Evolutionary conservation across 1,140 invertebrate species (phyloP).

Genomic region (Brachionus koreanus): DNA sequence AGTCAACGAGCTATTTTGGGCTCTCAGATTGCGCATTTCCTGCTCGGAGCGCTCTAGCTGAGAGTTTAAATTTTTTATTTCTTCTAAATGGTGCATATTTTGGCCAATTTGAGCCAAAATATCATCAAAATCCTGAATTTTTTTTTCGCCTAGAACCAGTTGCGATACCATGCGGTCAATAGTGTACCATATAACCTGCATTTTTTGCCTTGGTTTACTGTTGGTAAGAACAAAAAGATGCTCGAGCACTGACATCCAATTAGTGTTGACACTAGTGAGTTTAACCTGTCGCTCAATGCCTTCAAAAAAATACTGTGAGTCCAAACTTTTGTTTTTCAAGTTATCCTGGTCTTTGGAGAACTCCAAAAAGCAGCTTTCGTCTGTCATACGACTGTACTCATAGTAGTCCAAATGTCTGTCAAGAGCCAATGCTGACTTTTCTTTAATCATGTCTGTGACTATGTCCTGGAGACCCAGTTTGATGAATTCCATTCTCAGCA

Average conservation of each 20-base stretch:
- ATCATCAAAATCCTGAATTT: not conserved
- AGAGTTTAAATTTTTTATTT: not conserved
- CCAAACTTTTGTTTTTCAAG: not conserved
- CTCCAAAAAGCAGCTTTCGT: slow-evolving; percentile 15
- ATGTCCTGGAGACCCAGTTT: slow-evolving; percentile 31
- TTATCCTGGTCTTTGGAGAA: not conserved
- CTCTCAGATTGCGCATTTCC: not conserved
- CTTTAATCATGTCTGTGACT: not conserved
- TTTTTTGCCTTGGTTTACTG: not conserved
- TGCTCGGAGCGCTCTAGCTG: not conserved
- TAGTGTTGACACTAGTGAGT: not conserved
- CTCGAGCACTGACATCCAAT: not conserved
- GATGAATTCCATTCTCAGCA: slow-evolving; percentile 26
- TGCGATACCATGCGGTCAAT: not conserved
- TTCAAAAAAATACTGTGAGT: not conserved
- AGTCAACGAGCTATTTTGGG: not conserved
- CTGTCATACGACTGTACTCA: slow-evolving; percentile 1
- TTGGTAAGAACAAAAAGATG: not conserved
- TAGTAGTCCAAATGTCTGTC: slow-evolving; percentile 16
- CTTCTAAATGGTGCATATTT: not conserved
- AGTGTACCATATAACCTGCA: not conserved
- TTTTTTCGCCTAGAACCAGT: slow-evolving; percentile 19
- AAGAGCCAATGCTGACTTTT: not conserved
- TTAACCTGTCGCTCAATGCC: not conserved
- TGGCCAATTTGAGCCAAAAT: not conserved